Conservation (phyloP, 2,888 invertebrate species). For the Pheosia tremula region DNA sequence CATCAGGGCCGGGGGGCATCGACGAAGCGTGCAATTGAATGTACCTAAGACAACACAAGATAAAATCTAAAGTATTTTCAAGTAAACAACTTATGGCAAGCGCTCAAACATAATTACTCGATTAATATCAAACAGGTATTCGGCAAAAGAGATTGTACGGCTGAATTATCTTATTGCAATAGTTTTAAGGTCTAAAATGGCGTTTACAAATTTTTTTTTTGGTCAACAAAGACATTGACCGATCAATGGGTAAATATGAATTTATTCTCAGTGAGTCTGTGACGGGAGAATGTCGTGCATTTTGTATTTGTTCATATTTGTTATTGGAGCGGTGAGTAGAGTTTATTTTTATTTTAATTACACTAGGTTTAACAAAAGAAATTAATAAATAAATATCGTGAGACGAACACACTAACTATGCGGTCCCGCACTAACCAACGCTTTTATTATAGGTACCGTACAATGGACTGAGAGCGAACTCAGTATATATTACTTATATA, state of each 20-base stretch:
- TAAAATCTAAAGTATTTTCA: no score
- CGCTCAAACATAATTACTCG: conserved; percentile 3
- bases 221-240: background rate
- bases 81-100: background rate
- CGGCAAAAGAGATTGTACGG: background rate
- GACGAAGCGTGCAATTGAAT: no score
- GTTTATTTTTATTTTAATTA: no score
- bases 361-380: no score
- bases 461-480: no score
- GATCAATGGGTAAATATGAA: background rate
- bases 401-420: no score
- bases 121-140: conserved; percentile 15
- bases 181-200: background rate
- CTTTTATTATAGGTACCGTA: no score
- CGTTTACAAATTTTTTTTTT: background rate
- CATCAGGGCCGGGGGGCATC: no score
- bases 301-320: conserved; percentile 5
- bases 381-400: no score
- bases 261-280: conserved; percentile 1
- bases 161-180: accelerated
- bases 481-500: no score
- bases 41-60: no score
- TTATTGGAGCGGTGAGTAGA: conserved; percentile 7
- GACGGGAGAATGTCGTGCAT: conserved; percentile 16
- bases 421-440: no score